A percentile compares a stretch with the other conserved stretches of the same genome.
These are phyloP conservation scores for Brachyistius frenatus DNA, from an alignment of 2,113 vertebrate genomes.

Conservation along the genomic window DNA sequence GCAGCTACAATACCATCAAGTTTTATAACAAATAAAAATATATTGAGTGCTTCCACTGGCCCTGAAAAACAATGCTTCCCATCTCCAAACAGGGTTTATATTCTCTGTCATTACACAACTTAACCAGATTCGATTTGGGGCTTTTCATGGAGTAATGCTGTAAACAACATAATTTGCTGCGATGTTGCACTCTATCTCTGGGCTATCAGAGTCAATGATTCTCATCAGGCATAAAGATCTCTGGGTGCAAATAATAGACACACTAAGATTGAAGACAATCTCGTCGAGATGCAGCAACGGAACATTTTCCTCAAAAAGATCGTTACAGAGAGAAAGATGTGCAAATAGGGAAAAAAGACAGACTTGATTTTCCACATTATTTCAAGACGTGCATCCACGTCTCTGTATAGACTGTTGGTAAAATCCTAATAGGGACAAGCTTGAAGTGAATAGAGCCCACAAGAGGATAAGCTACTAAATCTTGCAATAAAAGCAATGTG, in stretches of 20 bases:
- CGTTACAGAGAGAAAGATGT: constrained; percentile 43
- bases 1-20: constrained; percentile 5
- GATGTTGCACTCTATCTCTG: constrained; percentile 42
- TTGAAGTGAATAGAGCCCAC: constrained; percentile 99
- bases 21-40: constrained; percentile 36
- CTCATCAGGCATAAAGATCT: constrained; percentile 48
- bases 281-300: constrained; percentile 88
- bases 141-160: constrained; percentile 49
- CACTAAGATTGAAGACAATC: constrained; percentile 88
- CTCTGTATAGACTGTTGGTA: constrained; percentile 95
- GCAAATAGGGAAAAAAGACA: constrained; percentile 93
- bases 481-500: constrained; percentile 99
- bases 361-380: constrained; percentile 94
- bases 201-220: constrained; percentile 42
- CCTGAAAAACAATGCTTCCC: constrained; percentile 2
- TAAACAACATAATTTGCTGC: constrained; percentile 56
- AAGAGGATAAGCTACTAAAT: constrained; percentile 99
- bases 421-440: constrained; percentile 99
- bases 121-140: constrained; percentile 52
- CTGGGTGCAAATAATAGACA: constrained; percentile 61
- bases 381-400: constrained; percentile 97
- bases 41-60: constrained; percentile 19
- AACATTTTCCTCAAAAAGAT: constrained; percentile 91
- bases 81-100: constrained; percentile 39
- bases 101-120: constrained; percentile 45